phyloP scores from a whole-genome alignment of 1,140 invertebrate genomes.

The Cotesia vestalis region DNA sequence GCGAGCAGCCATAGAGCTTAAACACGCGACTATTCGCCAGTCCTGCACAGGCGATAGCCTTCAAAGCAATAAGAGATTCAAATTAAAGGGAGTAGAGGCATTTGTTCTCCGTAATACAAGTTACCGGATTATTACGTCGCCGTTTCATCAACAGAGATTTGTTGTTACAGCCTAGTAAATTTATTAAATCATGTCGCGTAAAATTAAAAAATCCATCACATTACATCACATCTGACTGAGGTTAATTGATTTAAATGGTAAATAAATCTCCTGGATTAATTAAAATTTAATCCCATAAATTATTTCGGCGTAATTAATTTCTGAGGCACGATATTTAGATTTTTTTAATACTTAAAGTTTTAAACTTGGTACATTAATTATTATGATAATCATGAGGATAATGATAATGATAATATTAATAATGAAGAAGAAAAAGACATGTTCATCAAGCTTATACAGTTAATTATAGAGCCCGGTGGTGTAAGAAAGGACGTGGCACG shows the following conservation, averaged over 20 bases:
- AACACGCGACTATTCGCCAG: constrained; percentile 28
- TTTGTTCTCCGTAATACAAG: constrained; percentile 20
- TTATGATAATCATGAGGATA: constrained; percentile 7
- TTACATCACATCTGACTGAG: no score
- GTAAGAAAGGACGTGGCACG: not conserved
- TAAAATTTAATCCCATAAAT: no score
- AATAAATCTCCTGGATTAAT: no score
- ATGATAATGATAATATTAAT: constrained; percentile 7
- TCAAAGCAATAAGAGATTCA: not conserved
- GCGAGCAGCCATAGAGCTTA: constrained; percentile 37
- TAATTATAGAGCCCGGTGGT: constrained; percentile 21
- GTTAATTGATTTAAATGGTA: no score
- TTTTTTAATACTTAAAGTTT: not conserved
- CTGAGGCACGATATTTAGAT: no score
- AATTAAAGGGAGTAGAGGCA: not conserved
- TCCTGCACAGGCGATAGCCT: not conserved
- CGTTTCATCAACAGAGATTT: constrained; percentile 18
- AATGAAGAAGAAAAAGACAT: constrained; percentile 14
- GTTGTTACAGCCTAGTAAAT: constrained; percentile 19
- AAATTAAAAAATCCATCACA: constrained; percentile 9
- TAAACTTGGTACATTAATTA: not conserved
- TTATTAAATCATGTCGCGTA: not conserved
- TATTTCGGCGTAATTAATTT: no score
- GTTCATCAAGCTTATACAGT: constrained; percentile 18
- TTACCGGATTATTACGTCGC: constrained; percentile 39